Conservation (phyloP, 2,113 vertebrate species). For the Spea multiplicata region DNA sequence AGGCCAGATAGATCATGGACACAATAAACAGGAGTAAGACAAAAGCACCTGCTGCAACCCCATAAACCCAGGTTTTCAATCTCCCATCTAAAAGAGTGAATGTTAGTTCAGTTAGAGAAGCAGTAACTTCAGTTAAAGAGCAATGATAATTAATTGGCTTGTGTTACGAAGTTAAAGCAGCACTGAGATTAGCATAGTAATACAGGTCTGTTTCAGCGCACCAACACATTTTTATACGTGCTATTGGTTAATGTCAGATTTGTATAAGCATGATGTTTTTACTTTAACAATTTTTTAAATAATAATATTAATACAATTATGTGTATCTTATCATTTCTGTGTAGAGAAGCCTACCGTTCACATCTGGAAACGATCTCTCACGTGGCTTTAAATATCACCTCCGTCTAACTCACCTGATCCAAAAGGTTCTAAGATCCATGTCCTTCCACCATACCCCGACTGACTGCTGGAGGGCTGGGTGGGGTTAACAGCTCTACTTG, state of each 20-base stretch:
- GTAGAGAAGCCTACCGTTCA: too few species aligned
- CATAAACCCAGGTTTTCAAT: conserved; percentile 99
- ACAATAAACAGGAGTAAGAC: conserved; percentile 97
- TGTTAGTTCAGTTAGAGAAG: conserved; percentile 63
- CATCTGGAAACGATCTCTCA: too few species aligned
- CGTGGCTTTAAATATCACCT: conserved; percentile 7
- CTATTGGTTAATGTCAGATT: too few species aligned
- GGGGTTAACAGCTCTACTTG: conserved; percentile 88
- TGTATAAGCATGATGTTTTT: too few species aligned
- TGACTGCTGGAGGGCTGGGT: conserved; percentile 76
- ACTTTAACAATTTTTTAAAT: too few species aligned
- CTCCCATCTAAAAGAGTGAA: conserved; percentile 85
- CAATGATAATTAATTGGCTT: too few species aligned
- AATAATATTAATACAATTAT: too few species aligned
- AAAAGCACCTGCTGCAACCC: conserved; percentile 91
- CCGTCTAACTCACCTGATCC: conserved; percentile 77
- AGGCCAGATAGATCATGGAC: conserved; percentile 99
- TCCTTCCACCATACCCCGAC: conserved; percentile 77
- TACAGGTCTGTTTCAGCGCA: too few species aligned
- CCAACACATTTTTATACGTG: too few species aligned
- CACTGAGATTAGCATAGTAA: too few species aligned
- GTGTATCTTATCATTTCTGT: too few species aligned
- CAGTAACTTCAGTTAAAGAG: not conserved
- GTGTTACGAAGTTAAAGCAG: too few species aligned
- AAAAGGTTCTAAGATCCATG: conserved; percentile 96